These are phyloP conservation scores for Anser brachyrhynchus DNA, from an alignment of 2,113 vertebrate species.

Conservation along the genomic window DNA sequence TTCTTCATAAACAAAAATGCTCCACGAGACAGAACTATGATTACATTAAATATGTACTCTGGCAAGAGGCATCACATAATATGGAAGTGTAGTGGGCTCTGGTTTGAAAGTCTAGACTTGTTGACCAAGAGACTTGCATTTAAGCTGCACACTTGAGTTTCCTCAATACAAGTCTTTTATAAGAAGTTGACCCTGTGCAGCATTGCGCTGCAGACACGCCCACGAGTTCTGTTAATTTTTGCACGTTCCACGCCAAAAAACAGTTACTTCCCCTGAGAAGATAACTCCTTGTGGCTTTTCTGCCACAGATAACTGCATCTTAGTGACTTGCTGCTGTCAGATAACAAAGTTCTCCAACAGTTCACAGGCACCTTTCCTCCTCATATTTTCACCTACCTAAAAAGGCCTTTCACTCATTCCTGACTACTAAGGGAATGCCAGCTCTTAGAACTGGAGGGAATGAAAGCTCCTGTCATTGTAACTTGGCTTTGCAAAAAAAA, in stretches of 20 bases:
- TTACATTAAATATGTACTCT: background rate
- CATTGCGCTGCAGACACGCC: background rate
- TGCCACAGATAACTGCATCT: background rate
- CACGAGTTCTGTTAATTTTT: background rate
- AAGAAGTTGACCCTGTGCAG: background rate
- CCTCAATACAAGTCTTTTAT: background rate
- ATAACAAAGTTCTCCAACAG: background rate
- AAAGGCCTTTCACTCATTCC: background rate
- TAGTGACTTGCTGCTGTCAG: background rate
- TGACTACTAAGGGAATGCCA: background rate
- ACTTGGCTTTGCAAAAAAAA: background rate
- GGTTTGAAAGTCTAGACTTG: background rate
- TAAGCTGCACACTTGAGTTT: background rate
- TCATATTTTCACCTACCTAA: background rate
- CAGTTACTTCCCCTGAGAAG: background rate
- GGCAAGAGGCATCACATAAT: background rate
- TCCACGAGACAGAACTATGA: background rate
- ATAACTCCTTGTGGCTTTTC: background rate
- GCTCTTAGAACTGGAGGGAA: background rate
- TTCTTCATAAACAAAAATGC: background rate
- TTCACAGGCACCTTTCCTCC: background rate
- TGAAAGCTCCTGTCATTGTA: background rate
- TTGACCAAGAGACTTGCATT: background rate
- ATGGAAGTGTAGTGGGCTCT: background rate
- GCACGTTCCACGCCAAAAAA: background rate